A percentile compares a stretch with the other conserved stretches of the same genome.
Conservation (phyloP, 2,797 vertebrate species). For the Falco rusticolus region DNA sequence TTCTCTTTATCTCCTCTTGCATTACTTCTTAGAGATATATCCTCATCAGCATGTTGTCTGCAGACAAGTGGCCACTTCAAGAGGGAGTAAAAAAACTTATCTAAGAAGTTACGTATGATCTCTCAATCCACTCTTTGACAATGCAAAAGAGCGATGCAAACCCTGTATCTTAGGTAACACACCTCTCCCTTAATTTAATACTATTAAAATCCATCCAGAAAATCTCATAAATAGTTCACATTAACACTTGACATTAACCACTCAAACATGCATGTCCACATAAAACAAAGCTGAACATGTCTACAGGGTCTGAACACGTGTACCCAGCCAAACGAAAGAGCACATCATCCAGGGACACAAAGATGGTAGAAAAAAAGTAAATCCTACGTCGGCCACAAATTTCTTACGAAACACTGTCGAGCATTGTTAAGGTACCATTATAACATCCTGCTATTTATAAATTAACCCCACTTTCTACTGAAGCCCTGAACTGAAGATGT, state of each 20-base stretch:
- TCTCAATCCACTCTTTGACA: background rate
- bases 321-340: background rate
- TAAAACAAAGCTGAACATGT: background rate
- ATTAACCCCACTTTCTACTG: background rate
- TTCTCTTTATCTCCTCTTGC: background rate
- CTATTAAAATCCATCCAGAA: background rate
- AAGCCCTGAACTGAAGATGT: background rate
- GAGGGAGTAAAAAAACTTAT: background rate
- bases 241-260: background rate
- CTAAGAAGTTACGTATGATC: background rate
- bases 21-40: background rate
- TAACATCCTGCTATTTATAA: background rate
- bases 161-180: background rate
- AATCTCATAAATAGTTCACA: background rate
- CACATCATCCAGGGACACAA: background rate
- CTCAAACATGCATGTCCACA: background rate
- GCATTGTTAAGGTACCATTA: background rate
- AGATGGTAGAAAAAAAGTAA: background rate
- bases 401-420: background rate
- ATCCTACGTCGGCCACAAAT: background rate
- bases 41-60: background rate
- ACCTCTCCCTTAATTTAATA: background rate
- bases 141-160: accelerated
- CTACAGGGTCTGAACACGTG: background rate
- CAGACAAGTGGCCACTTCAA: background rate